Evolutionary conservation across 2,888 invertebrate genomes (phyloP), one percentile per base, ranked within the genome.

Genomic region (Lasioglossum lativentre): DNA sequence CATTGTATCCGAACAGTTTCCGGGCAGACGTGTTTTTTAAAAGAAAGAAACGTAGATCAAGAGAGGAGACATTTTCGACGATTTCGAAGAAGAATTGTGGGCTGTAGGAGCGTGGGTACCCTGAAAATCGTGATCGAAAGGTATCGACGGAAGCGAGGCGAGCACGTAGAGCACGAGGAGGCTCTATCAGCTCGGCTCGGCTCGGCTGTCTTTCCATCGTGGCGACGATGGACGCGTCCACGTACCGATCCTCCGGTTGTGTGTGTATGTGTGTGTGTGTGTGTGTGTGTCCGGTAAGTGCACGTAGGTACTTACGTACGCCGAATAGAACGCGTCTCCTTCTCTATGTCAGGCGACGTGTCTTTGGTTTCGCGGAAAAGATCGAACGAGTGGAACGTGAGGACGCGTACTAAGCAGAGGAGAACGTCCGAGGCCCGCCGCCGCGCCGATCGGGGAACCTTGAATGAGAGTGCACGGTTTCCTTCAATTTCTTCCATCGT

Each of bases 321-420:
- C 83, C 91, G 92, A 91, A 92, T 92, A 92, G 91, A 90, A 86
- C 88, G 87, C 83, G 86, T 87, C 86, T 88, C 87, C 87, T 83
- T 91, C 88, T 90, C 90, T 90, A 88, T 88, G 92, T 92, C 91
- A 91, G 90, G 87, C 91, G 90, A 90, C 92, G 90, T 89, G 91
- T 88, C 92, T 91, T 87, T 84, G 90, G 91, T 90, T 94, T 94
- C 94, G 94, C 93, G 92, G 94, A 94, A 94, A 93, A 91, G 93
- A 92, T 92, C 93, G 93, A 93, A 91, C 92, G 91, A 93, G 91
- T 82, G 80, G 91, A 92, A 94, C 94, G 93, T 94, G 93, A 92
- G 93, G 92, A 93, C 93, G 92, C 92, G 92, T 92, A 91, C 90
- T 89, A 93, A 93, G 90, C 85, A 84, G 87, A 68, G 38, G 68